Evolutionary conservation across 2,797 vertebrate species (phyloP).

Genomic region (Schizothorax lantsangensis): DNA sequence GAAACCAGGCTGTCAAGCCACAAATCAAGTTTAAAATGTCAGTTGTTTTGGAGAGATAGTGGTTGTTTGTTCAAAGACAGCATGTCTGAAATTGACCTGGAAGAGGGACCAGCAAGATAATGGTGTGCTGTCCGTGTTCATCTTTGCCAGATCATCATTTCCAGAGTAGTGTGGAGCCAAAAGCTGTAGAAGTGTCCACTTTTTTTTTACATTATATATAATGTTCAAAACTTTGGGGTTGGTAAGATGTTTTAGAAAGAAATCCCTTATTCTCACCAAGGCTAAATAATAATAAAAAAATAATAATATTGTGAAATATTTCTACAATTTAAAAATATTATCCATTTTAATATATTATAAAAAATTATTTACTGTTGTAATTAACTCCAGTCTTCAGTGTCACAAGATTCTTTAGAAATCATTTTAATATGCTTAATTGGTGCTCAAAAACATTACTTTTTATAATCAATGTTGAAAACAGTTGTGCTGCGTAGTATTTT

Average conservation of each 20-base stretch:
- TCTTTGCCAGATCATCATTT: slow-evolving; percentile 43
- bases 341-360: neutral
- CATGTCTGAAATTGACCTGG: slow-evolving; percentile 30
- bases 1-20: slow-evolving; percentile 69
- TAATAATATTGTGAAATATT: neutral
- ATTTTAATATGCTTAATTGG: neutral
- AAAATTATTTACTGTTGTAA: no score
- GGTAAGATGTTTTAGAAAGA: neutral
- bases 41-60: slow-evolving; percentile 67
- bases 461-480: neutral
- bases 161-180: slow-evolving; percentile 1
- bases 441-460: neutral
- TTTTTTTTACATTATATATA: neutral
- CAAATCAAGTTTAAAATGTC: slow-evolving; percentile 77
- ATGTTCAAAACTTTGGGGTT: neutral
- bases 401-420: neutral
- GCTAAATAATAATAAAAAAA: neutral
- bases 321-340: neutral
- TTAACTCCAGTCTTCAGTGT: neutral
- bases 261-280: neutral
- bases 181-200: neutral
- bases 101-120: slow-evolving; percentile 12
- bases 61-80: slow-evolving; percentile 39
- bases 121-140: slow-evolving; percentile 8
- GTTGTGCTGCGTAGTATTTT: neutral